These are phyloP conservation scores for Drosophila leonis DNA, from an alignment of 2,888 invertebrate genomes.

Conservation along the genomic window DNA sequence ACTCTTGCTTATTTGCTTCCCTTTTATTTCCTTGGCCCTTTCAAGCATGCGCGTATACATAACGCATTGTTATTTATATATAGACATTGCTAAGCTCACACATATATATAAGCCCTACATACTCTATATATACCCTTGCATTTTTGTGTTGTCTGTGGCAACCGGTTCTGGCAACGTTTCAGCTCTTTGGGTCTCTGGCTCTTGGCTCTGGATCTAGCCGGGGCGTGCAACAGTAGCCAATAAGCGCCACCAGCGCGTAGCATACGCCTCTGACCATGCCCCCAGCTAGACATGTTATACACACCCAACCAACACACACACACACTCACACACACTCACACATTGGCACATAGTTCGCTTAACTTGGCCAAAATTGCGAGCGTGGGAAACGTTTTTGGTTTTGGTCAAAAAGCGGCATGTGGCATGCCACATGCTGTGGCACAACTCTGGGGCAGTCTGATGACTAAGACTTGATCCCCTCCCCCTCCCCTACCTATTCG, in stretches of 20 bases:
- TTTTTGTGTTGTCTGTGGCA: conserved; percentile 28
- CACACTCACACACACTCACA: conserved; percentile 4
- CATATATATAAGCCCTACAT: background rate
- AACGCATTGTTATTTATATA: background rate
- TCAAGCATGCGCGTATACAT: conserved; percentile 7
- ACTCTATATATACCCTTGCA: conserved; percentile 23
- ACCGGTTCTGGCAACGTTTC: conserved; percentile 41
- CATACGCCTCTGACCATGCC: conserved; percentile 36
- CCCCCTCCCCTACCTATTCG: background rate
- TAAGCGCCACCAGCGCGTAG: conserved; percentile 67
- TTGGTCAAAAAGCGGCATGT: conserved; percentile 36
- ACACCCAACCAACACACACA: conserved; percentile 32
- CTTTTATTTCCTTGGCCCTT: background rate
- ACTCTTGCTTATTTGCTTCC: background rate
- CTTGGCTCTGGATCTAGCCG: conserved; percentile 23
- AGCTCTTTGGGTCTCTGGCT: conserved; percentile 8
- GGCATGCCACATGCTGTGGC: conserved; percentile 56
- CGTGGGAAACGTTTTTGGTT: conserved; percentile 52
- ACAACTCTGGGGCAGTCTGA: background rate
- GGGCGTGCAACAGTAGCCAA: conserved; percentile 73
- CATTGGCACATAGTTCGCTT: conserved; percentile 12
- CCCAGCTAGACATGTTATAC: conserved; percentile 59
- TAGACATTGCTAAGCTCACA: background rate
- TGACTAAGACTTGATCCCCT: background rate
- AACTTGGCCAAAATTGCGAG: conserved; percentile 44